These are phyloP conservation scores for Dione vanillae DNA, from an alignment of 2,888 invertebrate species.

Conservation along the genomic window DNA sequence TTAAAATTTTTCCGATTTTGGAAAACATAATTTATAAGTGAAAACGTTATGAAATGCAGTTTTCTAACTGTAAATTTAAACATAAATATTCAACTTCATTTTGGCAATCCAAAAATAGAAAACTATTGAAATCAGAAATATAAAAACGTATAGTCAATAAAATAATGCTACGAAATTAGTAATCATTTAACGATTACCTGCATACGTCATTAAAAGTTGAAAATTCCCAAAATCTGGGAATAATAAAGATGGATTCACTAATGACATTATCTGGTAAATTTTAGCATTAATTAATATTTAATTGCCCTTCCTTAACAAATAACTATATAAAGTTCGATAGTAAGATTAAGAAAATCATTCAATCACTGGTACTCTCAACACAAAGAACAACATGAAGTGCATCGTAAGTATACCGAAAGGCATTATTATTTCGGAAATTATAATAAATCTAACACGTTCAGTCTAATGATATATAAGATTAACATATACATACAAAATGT, in stretches of 20 bases:
- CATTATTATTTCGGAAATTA: too few species aligned
- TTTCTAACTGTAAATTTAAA: too few species aligned
- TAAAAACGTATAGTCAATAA: too few species aligned
- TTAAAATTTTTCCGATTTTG: too few species aligned
- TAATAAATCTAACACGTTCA: not conserved
- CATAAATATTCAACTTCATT: too few species aligned
- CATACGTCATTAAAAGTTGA: not conserved
- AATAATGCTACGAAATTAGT: too few species aligned
- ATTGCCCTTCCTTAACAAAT: conserved; percentile 13
- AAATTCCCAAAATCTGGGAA: not conserved
- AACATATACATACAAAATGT: not conserved
- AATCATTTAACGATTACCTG: too few species aligned
- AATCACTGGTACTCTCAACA: not conserved
- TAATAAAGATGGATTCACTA: conserved; percentile 11
- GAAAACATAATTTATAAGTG: too few species aligned
- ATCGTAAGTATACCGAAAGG: conserved; percentile 30
- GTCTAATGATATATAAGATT: not conserved
- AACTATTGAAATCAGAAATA: too few species aligned
- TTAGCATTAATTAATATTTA: conserved; percentile 28
- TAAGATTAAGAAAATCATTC: not conserved
- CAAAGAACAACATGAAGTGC: conserved; percentile 34
- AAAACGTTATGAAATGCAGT: too few species aligned
- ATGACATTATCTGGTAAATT: not conserved
- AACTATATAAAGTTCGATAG: conserved; percentile 23
- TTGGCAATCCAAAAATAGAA: too few species aligned